Conservation (phyloP, 2,797 vertebrate genomes). For the Gymnothorax javanicus region DNA sequence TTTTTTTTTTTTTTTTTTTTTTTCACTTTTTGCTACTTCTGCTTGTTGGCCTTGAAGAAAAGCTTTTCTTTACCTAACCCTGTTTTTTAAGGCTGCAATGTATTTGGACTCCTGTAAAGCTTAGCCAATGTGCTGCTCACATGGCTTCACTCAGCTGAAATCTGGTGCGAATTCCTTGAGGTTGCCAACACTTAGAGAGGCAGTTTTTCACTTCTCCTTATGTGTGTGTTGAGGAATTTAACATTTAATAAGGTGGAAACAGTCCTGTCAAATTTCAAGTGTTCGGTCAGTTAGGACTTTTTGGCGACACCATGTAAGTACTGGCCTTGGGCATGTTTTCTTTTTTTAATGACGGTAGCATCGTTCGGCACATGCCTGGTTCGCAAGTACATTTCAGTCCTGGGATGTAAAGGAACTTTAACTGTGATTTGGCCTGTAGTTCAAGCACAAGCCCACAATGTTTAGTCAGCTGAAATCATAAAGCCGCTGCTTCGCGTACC, state of each 20-base stretch:
- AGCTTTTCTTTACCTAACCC: conserved; percentile 57
- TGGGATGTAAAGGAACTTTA: background rate
- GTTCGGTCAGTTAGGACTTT: background rate
- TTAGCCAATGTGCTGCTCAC: conserved; percentile 59
- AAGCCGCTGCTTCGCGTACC: conserved; percentile 14
- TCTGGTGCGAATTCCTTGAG: conserved; percentile 37
- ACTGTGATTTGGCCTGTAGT: background rate
- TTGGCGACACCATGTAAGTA: background rate
- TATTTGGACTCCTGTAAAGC: conserved; percentile 62
- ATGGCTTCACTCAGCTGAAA: conserved; percentile 34
- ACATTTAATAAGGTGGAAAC: background rate
- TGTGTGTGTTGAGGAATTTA: background rate
- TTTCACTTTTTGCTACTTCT: conserved; percentile 49
- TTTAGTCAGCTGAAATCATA: conserved; percentile 24
- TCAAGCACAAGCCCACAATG: conserved; percentile 19
- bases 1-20: conserved; percentile 43
- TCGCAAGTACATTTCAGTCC: background rate
- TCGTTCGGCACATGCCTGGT: background rate
- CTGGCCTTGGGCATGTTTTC: background rate
- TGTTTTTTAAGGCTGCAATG: conserved; percentile 62
- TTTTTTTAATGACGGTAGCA: background rate
- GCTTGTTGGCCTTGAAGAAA: conserved; percentile 64
- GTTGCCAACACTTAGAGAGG: conserved; percentile 41
- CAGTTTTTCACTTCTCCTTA: conserved; percentile 26
- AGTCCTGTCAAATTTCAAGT: background rate